phyloP scores from a whole-genome alignment of 2,888 invertebrate genomes.

The Leptinotarsa peninsularis region DNA sequence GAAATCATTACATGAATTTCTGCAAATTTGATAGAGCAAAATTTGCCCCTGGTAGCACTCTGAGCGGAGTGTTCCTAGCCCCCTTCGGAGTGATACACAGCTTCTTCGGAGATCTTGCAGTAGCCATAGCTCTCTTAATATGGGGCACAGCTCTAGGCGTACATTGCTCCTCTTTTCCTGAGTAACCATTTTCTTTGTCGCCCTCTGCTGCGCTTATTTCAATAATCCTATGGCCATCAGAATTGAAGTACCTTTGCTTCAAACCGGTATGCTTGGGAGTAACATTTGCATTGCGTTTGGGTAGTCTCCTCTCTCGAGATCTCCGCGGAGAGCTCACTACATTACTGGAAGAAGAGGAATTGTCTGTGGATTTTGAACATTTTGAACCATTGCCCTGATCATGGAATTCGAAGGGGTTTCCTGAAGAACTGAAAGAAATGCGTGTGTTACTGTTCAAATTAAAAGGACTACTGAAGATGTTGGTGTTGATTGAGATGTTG shows the following conservation, averaged over 20 bases:
- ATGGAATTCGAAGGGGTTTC: constrained; percentile 7
- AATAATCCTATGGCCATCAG: constrained; percentile 21
- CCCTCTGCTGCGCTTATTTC: constrained; percentile 21
- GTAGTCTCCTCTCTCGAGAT: constrained; percentile 28
- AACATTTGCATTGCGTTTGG: constrained; percentile 30
- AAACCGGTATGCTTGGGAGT: constrained; percentile 30
- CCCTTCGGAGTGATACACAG: constrained; percentile 67
- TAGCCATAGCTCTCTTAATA: constrained; percentile 72
- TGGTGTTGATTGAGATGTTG: constrained; percentile 36
- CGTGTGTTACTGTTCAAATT: constrained; percentile 18
- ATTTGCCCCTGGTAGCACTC: constrained; percentile 53
- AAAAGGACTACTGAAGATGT: constrained; percentile 27
- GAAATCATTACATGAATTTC: background rate
- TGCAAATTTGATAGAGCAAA: constrained; percentile 18
- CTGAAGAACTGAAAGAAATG: constrained; percentile 24
- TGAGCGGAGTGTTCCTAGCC: constrained; percentile 72
- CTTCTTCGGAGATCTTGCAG: constrained; percentile 67
- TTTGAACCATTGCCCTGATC: background rate
- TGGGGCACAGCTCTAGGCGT: constrained; percentile 65
- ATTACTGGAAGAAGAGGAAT: constrained; percentile 10
- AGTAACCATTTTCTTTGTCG: constrained; percentile 32
- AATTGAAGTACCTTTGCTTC: constrained; percentile 32
- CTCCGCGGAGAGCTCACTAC: constrained; percentile 24
- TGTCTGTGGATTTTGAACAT: background rate
- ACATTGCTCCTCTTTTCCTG: background rate